Conservation (phyloP, 2,888 invertebrate species). For the Latrodectus elegans region DNA sequence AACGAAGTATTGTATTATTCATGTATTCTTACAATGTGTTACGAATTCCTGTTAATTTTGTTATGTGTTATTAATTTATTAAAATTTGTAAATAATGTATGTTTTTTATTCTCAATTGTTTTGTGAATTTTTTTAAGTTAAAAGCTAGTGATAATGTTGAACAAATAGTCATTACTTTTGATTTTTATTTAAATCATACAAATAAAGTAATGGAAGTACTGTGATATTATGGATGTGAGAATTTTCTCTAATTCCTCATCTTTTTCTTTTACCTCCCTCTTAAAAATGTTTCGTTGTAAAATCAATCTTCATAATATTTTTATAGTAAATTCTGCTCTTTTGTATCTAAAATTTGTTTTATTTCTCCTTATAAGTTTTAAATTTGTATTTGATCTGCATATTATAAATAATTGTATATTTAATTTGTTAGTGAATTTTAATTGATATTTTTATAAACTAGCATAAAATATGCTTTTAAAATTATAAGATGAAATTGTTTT, state of each 20-base stretch:
- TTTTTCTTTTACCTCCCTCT: not conserved
- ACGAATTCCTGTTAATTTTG: conserved; percentile 20
- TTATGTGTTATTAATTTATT: conserved; percentile 66
- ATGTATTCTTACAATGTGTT: conserved; percentile 4
- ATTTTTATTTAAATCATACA: conserved; percentile 34
- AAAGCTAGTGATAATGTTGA: conserved; percentile 66
- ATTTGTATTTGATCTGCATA: too few relatives aligned
- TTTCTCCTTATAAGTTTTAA: too few relatives aligned
- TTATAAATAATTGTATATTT: too few relatives aligned
- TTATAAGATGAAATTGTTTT: too few relatives aligned
- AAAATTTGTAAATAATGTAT: conserved; percentile 55
- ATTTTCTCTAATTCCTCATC: not conserved
- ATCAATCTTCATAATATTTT: too few relatives aligned
- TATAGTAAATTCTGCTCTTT: too few relatives aligned
- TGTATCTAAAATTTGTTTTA: too few relatives aligned
- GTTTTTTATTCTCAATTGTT: conserved; percentile 37
- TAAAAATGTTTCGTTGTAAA: not conserved
- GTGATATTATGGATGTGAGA: conserved; percentile 62
- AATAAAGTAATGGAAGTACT: conserved; percentile 51
- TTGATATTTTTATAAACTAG: too few relatives aligned
- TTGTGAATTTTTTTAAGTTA: conserved; percentile 48
- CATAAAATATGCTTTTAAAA: too few relatives aligned
- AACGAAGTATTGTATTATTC: not conserved
- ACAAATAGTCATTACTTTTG: conserved; percentile 55
- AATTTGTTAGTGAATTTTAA: too few relatives aligned